Evolutionary conservation across 2,113 vertebrate genomes (phyloP), one percentile per base, ranked within the genome.

Genomic region (Podocnemis expansa): DNA sequence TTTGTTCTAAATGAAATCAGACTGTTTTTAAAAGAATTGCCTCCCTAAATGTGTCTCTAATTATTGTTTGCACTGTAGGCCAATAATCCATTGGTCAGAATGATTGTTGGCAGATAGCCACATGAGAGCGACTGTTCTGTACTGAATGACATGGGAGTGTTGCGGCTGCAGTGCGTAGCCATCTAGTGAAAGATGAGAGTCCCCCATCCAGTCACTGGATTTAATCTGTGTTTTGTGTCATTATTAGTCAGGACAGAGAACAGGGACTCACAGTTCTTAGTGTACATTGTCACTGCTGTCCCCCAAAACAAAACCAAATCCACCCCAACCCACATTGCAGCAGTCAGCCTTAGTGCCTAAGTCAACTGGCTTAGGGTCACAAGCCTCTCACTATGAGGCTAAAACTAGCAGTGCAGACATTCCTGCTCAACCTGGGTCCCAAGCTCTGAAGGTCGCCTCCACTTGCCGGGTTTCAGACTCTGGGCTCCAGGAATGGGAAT

Each of bases 1-100:
- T 93, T 89, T 38, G 52, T 87, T 91, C 94, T 85, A 87, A 92
- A 73, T 91, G 38, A 89, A 94, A 87, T 89, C 7, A 10, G 82
- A 56, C 84, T 13, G 8, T 92, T 94, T 95, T 58, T 38, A 45
- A 78, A 60, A 92, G 84, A 6, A 73, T 41, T 21, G 16, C 43
- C 80, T 10, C n/a, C 31, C 16, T 17, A 75, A 87, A 89, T 47
- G 52, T 52, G 45, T 25, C 5, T 91, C 80, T 22, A 25, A 47
- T 22, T 67, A 9, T 70, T 78, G 21, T 84, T 54, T n/a, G 49
- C 27, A 8, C 47, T 38, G 49, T 21, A 63, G 45, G 29, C 29
- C 43, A 49, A 3, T 78, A 60, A 31, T 63, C 41, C 45, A 29
- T 78, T 63, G 47, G 38, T n/a, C 80, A 51, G 21, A 73, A 6